Evolutionary conservation across 2,888 invertebrate genomes (phyloP).

Genomic region (Drosophila heteroneura): DNA sequence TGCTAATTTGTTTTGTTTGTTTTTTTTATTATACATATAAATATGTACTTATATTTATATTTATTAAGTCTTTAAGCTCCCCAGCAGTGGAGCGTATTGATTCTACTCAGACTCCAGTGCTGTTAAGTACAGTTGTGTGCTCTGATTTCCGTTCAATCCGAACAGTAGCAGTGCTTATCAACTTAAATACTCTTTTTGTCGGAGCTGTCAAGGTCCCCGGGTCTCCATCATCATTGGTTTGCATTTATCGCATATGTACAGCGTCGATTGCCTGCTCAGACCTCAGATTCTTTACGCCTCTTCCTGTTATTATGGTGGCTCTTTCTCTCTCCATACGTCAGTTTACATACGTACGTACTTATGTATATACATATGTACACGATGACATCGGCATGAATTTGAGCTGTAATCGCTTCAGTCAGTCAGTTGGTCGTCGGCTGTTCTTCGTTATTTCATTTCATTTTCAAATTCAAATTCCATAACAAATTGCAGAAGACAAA

Average conservation of each 20-base stretch:
- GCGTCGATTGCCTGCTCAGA: slow-evolving; percentile 11
- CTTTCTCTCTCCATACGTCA: not conserved
- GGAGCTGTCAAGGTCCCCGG: slow-evolving; percentile 35
- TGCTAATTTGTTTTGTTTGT: not conserved
- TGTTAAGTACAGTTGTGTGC: slow-evolving; percentile 54
- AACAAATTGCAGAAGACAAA: slow-evolving; percentile 71
- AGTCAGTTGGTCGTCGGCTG: slow-evolving; percentile 61
- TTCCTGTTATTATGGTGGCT: slow-evolving; percentile 46
- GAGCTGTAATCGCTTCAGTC: slow-evolving; percentile 56
- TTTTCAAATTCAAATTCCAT: slow-evolving; percentile 78
- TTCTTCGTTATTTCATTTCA: slow-evolving; percentile 33
- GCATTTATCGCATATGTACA: slow-evolving; percentile 50
- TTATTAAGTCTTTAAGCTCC: not conserved
- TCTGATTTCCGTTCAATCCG: slow-evolving; percentile 31
- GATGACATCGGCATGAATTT: slow-evolving; percentile 63
- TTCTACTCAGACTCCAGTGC: not conserved
- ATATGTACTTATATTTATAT: not conserved
- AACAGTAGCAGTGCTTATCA: slow-evolving; percentile 50
- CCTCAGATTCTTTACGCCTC: slow-evolving; percentile 14
- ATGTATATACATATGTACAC: not conserved
- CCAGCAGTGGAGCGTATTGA: not conserved
- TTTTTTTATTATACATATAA: not conserved
- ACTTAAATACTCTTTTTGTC: slow-evolving; percentile 10
- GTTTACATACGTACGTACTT: slow-evolving; percentile 5
- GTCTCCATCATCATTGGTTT: slow-evolving; percentile 29